phyloP scores from a whole-genome alignment of 2,797 vertebrate genomes.

The Premnoplex brunnescens region DNA sequence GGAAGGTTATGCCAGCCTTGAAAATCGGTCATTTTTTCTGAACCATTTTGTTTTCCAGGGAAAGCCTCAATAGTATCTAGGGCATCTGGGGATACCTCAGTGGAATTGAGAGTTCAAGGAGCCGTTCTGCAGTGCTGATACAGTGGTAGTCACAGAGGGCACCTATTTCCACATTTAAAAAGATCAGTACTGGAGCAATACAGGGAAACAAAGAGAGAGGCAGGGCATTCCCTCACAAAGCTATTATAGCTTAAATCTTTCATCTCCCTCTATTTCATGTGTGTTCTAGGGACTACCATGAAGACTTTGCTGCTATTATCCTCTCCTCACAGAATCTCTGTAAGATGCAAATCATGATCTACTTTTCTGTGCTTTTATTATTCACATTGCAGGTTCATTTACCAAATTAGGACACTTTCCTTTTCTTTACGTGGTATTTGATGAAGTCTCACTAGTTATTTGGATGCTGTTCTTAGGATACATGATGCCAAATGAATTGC shows the following conservation, averaged over 20 bases:
- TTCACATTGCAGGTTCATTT: neutral
- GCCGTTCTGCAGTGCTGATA: neutral
- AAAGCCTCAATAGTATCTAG: neutral
- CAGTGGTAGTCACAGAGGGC: neutral
- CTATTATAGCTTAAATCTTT: neutral
- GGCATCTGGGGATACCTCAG: neutral
- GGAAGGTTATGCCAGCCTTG: neutral
- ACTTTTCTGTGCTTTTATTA: neutral
- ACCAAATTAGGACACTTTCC: neutral
- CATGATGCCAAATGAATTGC: neutral
- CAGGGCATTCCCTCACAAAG: constrained; percentile 8
- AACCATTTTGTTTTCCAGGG: neutral
- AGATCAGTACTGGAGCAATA: neutral
- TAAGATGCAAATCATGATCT: neutral
- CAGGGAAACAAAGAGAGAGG: constrained; percentile 28
- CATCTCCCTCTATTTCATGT: neutral
- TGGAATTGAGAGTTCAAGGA: constrained; percentile 23
- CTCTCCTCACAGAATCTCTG: neutral
- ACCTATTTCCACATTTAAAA: neutral
- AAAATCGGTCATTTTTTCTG: neutral
- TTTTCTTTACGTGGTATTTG: neutral
- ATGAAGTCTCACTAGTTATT: neutral
- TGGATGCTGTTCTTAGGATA: neutral
- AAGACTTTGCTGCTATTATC: neutral
- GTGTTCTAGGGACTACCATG: neutral